A percentile compares a stretch with the other conserved stretches of the same genome.
Evolutionary conservation across 2,888 invertebrate species (phyloP).

Genomic region (Autographa pulchrina): DNA sequence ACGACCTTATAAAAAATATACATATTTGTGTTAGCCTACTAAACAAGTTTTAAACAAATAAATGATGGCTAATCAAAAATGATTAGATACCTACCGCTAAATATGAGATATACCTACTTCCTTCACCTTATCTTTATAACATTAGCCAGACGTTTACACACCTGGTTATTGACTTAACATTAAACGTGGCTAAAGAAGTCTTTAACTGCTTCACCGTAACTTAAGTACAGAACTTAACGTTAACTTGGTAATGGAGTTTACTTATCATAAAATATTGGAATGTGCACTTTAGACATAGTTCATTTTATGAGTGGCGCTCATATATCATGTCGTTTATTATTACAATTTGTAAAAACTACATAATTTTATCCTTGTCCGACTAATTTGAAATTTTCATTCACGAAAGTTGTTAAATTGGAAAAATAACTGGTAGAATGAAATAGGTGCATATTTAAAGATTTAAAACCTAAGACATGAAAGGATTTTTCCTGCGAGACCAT

Average conservation of each 20-base stretch:
- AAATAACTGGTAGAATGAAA: too few species aligned
- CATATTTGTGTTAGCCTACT: too few species aligned
- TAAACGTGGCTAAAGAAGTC: neutral
- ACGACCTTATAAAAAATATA: too few species aligned
- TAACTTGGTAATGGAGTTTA: conserved; percentile 20
- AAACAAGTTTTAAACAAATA: too few species aligned
- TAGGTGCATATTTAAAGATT: too few species aligned
- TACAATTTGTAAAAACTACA: neutral
- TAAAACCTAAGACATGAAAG: too few species aligned
- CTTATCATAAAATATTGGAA: conserved; percentile 31
- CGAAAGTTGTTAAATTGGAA: too few species aligned
- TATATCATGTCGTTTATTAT: neutral
- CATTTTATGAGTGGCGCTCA: neutral
- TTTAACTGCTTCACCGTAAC: neutral
- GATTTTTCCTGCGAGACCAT: too few species aligned
- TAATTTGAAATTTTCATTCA: neutral
- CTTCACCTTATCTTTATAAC: neutral
- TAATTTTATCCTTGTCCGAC: neutral
- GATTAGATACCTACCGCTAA: too few species aligned
- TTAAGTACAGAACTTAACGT: conserved; percentile 1
- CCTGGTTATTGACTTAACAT: conserved; percentile 1
- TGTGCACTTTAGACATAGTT: neutral
- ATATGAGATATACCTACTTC: neutral
- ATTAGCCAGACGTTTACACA: neutral
- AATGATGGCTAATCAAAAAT: too few species aligned